phyloP scores from a whole-genome alignment of 1,140 invertebrate species.

The Aradophagus sp. region DNA sequence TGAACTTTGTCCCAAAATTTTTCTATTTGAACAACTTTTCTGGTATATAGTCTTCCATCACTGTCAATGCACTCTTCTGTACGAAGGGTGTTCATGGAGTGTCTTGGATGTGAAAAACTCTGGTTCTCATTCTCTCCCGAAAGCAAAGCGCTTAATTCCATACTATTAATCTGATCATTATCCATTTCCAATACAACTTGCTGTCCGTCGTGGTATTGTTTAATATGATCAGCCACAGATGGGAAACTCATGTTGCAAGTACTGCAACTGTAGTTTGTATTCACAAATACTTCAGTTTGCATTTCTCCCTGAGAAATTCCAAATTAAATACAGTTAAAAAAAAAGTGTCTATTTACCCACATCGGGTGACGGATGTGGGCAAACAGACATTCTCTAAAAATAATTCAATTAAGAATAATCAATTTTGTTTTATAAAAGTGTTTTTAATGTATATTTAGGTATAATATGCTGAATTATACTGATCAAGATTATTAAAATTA shows the following conservation, averaged over 20 bases:
- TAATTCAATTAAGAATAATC: too few relatives aligned
- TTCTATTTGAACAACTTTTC: constrained; percentile 77
- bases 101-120: constrained; percentile 52
- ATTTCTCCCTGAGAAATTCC: constrained; percentile 46
- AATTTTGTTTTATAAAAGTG: too few relatives aligned
- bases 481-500: too few relatives aligned
- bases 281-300: constrained; percentile 24
- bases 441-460: too few relatives aligned
- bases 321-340: too few relatives aligned
- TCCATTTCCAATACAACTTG: constrained; percentile 78
- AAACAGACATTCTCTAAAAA: constrained; percentile 2
- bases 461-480: too few relatives aligned
- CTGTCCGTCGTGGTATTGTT: constrained; percentile 79
- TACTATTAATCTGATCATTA: constrained; percentile 62
- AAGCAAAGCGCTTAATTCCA: constrained; percentile 41
- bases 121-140: constrained; percentile 39
- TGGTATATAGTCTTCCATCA: constrained; percentile 73
- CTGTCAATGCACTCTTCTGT: constrained; percentile 75
- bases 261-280: constrained; percentile 78
- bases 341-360: too few relatives aligned
- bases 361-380: too few relatives aligned
- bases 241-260: constrained; percentile 79
- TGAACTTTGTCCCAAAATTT: constrained; percentile 73
- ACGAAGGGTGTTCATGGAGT: constrained; percentile 72
- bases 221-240: constrained; percentile 79